These are phyloP conservation scores for Ctenomys sociabilis DNA, from an alignment of 2,113 vertebrate species.

Conservation along the genomic window DNA sequence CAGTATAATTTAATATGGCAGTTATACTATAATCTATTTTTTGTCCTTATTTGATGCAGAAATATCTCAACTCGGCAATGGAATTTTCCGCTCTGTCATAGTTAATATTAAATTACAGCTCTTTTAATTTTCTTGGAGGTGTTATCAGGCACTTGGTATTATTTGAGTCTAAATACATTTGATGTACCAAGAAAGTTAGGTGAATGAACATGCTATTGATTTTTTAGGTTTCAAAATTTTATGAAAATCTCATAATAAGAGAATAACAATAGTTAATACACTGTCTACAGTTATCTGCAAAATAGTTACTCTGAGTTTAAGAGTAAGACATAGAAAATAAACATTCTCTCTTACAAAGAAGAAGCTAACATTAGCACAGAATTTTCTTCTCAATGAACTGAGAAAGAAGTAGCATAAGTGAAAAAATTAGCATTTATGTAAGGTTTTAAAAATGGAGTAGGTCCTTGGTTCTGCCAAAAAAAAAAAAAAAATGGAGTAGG, in stretches of 20 bases:
- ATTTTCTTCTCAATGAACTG: neutral
- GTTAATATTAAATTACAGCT: conserved; percentile 69
- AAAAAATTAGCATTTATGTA: neutral
- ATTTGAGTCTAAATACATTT: conserved; percentile 54
- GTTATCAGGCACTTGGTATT: conserved; percentile 43
- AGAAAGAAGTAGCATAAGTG: neutral
- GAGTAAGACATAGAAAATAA: neutral
- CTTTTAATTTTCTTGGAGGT: conserved; percentile 59
- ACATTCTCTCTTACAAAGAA: neutral
- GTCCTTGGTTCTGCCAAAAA: no score
- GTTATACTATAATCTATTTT: neutral
- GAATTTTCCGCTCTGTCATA: conserved; percentile 71
- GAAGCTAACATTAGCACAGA: neutral
- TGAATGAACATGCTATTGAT: neutral
- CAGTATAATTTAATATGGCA: conserved; percentile 39
- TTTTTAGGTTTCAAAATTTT: neutral
- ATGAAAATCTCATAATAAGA: neutral
- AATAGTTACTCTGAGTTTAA: neutral
- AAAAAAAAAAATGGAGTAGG: neutral
- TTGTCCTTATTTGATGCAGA: conserved; percentile 52
- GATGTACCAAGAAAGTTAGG: conserved; percentile 12
- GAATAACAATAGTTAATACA: neutral
- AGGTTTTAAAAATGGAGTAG: neutral
- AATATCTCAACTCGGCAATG: conserved; percentile 45
- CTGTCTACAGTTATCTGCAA: neutral